These are phyloP conservation scores for Empidonax alnorum DNA, from an alignment of 2,113 vertebrate genomes.

Conservation along the genomic window DNA sequence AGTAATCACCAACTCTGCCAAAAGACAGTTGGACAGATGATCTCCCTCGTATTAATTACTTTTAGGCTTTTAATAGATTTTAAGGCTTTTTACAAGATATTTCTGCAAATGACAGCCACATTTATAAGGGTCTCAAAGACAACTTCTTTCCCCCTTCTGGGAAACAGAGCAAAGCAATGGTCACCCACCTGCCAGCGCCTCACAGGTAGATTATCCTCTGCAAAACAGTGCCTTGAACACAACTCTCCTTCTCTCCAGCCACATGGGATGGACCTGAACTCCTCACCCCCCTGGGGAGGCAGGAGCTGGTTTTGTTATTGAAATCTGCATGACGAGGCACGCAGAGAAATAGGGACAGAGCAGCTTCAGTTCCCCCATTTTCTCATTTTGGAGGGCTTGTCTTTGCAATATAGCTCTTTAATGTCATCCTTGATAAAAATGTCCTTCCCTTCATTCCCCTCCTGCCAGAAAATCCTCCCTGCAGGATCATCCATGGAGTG, in stretches of 20 bases:
- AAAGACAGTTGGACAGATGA: not conserved
- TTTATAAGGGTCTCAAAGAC: not conserved
- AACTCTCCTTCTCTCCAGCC: not conserved
- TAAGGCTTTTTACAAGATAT: not conserved
- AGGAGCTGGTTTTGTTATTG: not conserved
- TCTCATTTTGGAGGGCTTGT: not conserved
- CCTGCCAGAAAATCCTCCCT: not conserved
- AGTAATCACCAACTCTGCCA: not conserved
- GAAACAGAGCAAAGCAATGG: not conserved
- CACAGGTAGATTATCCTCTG: not conserved
- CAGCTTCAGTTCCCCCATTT: not conserved
- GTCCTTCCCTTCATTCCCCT: not conserved
- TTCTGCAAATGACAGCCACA: not conserved
- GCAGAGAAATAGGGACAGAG: not conserved
- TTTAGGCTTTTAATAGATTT: not conserved
- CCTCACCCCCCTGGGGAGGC: not conserved
- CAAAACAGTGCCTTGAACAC: not conserved
- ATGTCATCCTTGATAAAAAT: not conserved
- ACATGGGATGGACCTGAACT: not conserved
- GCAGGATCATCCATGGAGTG: rapidly evolving
- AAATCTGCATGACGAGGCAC: not conserved
- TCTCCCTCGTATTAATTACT: not conserved
- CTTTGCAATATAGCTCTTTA: not conserved
- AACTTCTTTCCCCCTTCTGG: not conserved
- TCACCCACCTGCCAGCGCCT: not conserved